These are phyloP conservation scores for Geopemphigus sp. DNA, from an alignment of 1,140 invertebrate genomes.

Conservation along the genomic window DNA sequence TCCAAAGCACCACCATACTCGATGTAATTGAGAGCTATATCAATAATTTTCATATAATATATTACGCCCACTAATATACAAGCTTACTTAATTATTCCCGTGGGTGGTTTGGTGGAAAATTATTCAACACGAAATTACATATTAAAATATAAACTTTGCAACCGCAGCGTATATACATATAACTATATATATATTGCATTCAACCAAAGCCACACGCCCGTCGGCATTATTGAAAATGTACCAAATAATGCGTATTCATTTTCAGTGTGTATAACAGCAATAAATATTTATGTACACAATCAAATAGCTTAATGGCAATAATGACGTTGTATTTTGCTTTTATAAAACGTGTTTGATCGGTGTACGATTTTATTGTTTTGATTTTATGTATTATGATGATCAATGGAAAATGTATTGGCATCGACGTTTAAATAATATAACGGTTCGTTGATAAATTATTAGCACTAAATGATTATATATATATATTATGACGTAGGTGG, in stretches of 20 bases:
- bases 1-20: too few relatives aligned
- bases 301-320: background rate
- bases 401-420: background rate
- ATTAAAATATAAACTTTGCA: conserved; percentile 14
- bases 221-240: background rate
- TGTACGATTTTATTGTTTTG: background rate
- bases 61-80: background rate
- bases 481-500: background rate
- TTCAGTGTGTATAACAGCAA: background rate
- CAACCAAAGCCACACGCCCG: background rate
- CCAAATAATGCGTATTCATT: background rate
- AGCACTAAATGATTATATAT: background rate
- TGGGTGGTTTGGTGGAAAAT: background rate
- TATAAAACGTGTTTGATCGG: background rate
- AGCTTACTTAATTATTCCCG: conserved; percentile 4
- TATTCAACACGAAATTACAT: conserved; percentile 18
- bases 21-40: background rate
- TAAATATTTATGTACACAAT: background rate
- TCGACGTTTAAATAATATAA: too few relatives aligned
- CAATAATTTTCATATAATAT: background rate
- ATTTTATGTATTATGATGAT: background rate
- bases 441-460: background rate
- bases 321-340: background rate
- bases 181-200: background rate
- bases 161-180: background rate